A percentile compares a stretch with the other conserved stretches of the same genome.
These are phyloP conservation scores for Danio aesculapii DNA, from an alignment of 2,797 vertebrate genomes.

Conservation along the genomic window DNA sequence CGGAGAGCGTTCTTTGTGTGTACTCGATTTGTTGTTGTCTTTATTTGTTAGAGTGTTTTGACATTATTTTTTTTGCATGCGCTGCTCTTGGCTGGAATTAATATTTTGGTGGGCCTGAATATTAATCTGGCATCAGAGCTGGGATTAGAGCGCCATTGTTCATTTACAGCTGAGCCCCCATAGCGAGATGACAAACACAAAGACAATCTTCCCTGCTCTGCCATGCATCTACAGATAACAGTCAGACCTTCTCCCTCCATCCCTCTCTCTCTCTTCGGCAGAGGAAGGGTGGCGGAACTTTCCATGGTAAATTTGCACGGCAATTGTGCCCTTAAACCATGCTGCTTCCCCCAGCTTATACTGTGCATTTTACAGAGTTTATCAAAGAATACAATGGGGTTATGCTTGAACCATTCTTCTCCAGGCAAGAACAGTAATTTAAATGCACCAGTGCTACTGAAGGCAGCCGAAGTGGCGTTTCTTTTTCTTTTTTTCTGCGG, in stretches of 20 bases:
- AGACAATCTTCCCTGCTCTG: conserved; percentile 80
- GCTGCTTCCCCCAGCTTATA: conserved; percentile 77
- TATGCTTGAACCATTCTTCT: conserved; percentile 84
- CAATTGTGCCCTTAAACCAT: conserved; percentile 81
- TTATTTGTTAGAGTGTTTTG: conserved; percentile 81
- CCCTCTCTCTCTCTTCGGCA: conserved; percentile 55
- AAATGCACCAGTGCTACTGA: conserved; percentile 78
- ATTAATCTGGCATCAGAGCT: conserved; percentile 96
- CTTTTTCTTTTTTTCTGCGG: conserved; percentile 75
- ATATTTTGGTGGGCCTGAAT: conserved; percentile 88
- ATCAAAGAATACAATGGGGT: conserved; percentile 84
- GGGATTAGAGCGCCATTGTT: conserved; percentile 92
- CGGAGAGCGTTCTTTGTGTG: conserved; percentile 62
- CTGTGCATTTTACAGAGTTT: conserved; percentile 82
- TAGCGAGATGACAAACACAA: conserved; percentile 81
- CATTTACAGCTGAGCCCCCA: conserved; percentile 78
- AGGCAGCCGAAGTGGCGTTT: conserved; percentile 73
- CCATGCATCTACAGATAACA: conserved; percentile 84
- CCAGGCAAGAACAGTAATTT: conserved; percentile 84
- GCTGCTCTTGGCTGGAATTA: conserved; percentile 88
- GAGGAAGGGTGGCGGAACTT: conserved; percentile 67
- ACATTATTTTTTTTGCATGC: conserved; percentile 75
- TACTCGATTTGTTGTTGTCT: conserved; percentile 68
- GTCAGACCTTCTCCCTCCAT: conserved; percentile 64
- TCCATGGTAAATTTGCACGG: conserved; percentile 83